Evolutionary conservation across 2,888 invertebrate genomes (phyloP), one percentile per base, ranked within the genome.

Genomic region (Molorchus minor): DNA sequence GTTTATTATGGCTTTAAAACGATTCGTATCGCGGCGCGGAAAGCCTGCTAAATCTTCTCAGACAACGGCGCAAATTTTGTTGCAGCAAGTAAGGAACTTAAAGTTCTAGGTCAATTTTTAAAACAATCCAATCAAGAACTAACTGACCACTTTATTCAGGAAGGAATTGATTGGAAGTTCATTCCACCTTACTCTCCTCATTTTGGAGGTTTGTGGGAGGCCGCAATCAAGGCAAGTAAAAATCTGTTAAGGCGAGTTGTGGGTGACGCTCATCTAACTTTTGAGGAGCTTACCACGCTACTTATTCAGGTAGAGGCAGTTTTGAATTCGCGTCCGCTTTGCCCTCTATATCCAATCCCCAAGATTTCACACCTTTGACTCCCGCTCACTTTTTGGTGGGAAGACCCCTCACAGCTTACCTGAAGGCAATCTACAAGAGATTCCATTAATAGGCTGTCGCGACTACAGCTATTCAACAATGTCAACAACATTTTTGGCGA

Each of bases 121-220:
- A 25, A 25, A 25, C 25, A 25, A 8, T 4, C 25, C 8, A 25
- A 25, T 25, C 25, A 25, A 25, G 25, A 25, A 8, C 25, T 25
- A 8, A 25, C 25, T 25, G 25, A 25, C 25, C 25, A 25, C 8
- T 25, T 25, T 8, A 25, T 25, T 5, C 4, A 35, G 5, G 20
- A 45, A 20, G 62, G 55, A 15, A 59, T 65, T 12, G 30, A 53
- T 5, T 77, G 76, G 77, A 56, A 71, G 20, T 78, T 76, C 57
- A 75, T 71, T 41, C 74, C 75, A 0, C 67, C 76, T 3, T 29
- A 46, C 17, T 62, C 72, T 1, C 75, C 75, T 0, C 66, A 72
- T 43, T 70, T 71, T 30, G 75, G 75, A 4, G 76, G 75, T 13
- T 33, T 75, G 12, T 74, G 73, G 74, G 76, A 77, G 46, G 67